These are phyloP conservation scores for Drosophila watanabei DNA, from an alignment of 1,140 invertebrate species.

Conservation along the genomic window DNA sequence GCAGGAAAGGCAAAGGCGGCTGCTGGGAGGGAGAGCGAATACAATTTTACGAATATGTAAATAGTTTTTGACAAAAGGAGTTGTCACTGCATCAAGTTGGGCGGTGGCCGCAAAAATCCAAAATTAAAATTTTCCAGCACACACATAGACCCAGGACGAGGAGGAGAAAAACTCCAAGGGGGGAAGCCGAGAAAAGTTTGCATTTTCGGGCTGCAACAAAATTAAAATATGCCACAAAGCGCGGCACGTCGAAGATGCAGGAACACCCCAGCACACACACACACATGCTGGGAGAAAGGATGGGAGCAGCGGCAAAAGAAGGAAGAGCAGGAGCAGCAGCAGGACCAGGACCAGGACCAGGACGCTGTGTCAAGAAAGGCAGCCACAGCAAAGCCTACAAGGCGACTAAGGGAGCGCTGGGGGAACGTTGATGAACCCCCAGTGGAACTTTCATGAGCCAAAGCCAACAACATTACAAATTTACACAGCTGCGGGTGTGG, in stretches of 20 bases:
- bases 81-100: slow-evolving; percentile 64
- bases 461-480: slow-evolving; percentile 63
- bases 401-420: background rate
- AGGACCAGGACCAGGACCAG: slow-evolving; percentile 14
- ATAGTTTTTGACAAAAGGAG: slow-evolving; percentile 72
- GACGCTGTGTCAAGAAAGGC: slow-evolving; percentile 64
- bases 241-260: slow-evolving; percentile 72
- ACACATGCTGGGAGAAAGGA: slow-evolving; percentile 12
- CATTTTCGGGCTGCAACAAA: slow-evolving; percentile 74
- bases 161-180: background rate
- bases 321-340: background rate
- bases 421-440: slow-evolving; percentile 52
- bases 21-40: slow-evolving; percentile 25
- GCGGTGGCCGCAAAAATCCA: slow-evolving; percentile 61
- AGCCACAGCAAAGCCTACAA: slow-evolving; percentile 76
- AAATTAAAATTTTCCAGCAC: slow-evolving; percentile 71
- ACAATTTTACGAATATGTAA: slow-evolving; percentile 72
- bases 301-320: background rate
- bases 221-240: slow-evolving; percentile 81
- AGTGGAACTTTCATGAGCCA: slow-evolving; percentile 57
- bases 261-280: slow-evolving; percentile 14
- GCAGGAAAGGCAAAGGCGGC: slow-evolving; percentile 21
- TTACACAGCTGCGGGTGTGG: slow-evolving; percentile 41
- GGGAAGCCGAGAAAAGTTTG: slow-evolving; percentile 58
- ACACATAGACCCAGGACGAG: slow-evolving; percentile 34